Evolutionary conservation across 2,113 vertebrate genomes (phyloP).

Genomic region (Malurus alboscapulatus): DNA sequence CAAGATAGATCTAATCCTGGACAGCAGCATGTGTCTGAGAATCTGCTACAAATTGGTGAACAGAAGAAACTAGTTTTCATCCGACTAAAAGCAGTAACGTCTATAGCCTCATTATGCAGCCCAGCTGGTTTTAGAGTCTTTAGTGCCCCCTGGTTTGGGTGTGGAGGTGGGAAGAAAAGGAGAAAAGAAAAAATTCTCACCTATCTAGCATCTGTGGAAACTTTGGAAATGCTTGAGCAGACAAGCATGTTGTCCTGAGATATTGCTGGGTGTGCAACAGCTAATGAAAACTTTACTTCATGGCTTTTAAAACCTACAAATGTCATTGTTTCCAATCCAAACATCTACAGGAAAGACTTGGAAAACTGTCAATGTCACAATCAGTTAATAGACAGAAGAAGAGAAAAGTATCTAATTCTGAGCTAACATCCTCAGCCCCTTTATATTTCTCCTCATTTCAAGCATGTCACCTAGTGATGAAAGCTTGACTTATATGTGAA

Average conservation of each 20-base stretch:
- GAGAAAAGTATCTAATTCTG: conserved; percentile 22
- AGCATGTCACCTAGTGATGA: conserved; percentile 13
- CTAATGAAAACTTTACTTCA: conserved; percentile 54
- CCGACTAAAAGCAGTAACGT: background rate
- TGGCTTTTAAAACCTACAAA: conserved; percentile 57
- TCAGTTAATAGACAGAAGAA: conserved; percentile 56
- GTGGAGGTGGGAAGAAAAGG: background rate
- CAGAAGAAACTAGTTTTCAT: background rate
- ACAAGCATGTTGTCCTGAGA: conserved; percentile 24
- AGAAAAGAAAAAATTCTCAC: background rate
- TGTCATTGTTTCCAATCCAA: conserved; percentile 67
- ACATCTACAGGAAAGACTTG: conserved; percentile 40
- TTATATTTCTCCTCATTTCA: conserved; percentile 59
- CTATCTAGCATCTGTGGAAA: background rate
- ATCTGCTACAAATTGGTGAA: background rate
- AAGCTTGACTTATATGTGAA: conserved; percentile 9
- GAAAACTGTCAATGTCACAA: conserved; percentile 56
- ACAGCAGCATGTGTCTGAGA: background rate
- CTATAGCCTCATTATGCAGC: background rate
- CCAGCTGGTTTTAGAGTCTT: background rate
- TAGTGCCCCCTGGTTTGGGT: background rate
- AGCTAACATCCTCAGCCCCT: conserved; percentile 44
- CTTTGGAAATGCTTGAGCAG: background rate
- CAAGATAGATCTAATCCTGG: background rate
- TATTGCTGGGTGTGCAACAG: conserved; percentile 50